Conservation (phyloP, 2,113 vertebrate species). For the Apteryx mantelli region DNA sequence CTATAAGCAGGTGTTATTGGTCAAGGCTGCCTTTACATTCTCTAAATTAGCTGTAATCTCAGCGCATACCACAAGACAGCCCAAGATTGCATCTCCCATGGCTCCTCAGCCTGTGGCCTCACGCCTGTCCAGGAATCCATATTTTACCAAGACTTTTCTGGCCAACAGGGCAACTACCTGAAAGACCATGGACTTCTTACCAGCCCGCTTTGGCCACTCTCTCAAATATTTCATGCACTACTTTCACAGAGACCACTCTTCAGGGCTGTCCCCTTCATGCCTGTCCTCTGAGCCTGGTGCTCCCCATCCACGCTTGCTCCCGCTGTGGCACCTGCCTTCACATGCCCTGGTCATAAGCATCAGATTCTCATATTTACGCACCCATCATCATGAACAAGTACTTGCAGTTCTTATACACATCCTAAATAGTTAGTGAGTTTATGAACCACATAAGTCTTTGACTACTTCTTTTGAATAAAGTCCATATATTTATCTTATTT, state of each 20-base stretch:
- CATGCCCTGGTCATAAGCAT: not conserved
- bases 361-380: not conserved
- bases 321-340: not conserved
- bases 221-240: accelerated
- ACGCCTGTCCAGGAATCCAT: not conserved
- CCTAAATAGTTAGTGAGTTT: not conserved
- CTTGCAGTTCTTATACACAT: not conserved
- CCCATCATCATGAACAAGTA: not conserved
- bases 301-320: not conserved
- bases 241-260: not conserved
- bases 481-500: not conserved
- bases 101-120: not conserved
- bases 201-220: not conserved
- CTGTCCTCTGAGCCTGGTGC: accelerated
- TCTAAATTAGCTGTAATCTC: not conserved
- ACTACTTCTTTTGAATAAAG: not conserved
- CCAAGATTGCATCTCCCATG: accelerated
- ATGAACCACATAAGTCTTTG: not conserved
- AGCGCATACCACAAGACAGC: not conserved
- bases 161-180: not conserved
- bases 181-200: not conserved
- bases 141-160: not conserved
- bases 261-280: not conserved
- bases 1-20: not conserved
- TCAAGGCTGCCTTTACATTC: not conserved